A percentile compares a stretch with the other conserved stretches of the same genome.
Conservation (phyloP, 2,797 vertebrate genomes). For the Sebastes itinus region DNA sequence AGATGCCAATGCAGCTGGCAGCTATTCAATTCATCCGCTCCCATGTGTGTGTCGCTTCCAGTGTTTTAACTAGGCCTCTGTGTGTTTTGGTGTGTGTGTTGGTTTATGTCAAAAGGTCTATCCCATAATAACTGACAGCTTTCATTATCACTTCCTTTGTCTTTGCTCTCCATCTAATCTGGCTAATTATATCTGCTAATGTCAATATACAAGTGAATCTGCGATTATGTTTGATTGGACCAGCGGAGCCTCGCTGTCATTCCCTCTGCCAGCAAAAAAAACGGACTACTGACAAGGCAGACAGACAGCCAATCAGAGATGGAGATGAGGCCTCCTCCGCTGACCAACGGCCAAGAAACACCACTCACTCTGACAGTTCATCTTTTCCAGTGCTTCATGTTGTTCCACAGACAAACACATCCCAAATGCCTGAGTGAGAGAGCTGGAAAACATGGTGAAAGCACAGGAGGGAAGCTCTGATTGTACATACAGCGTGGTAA, state of each 20-base stretch:
- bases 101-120: constrained; percentile 61
- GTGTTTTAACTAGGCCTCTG: constrained; percentile 36
- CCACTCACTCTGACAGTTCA: constrained; percentile 41
- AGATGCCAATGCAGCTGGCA: constrained; percentile 64
- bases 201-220: constrained; percentile 68
- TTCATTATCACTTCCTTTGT: constrained; percentile 71
- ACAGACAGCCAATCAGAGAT: constrained; percentile 41
- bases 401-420: constrained; percentile 36
- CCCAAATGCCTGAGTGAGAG: background rate
- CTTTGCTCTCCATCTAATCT: constrained; percentile 50
- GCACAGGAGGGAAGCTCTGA: constrained; percentile 26
- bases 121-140: constrained; percentile 63
- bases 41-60: constrained; percentile 20
- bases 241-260: constrained; percentile 12
- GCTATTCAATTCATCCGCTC: constrained; percentile 51
- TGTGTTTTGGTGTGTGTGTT: constrained; percentile 23
- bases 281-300: constrained; percentile 19
- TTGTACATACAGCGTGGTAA: constrained; percentile 72
- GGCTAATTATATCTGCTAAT: constrained; percentile 65
- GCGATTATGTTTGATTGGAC: constrained; percentile 45
- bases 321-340: constrained; percentile 5
- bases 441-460: constrained; percentile 30
- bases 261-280: constrained; percentile 44
- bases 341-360: constrained; percentile 54
- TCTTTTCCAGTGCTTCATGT: constrained; percentile 26